Evolutionary conservation across 2,888 invertebrate species (phyloP), one percentile per base, ranked within the genome.

Genomic region (Bedellia somnulentella): DNA sequence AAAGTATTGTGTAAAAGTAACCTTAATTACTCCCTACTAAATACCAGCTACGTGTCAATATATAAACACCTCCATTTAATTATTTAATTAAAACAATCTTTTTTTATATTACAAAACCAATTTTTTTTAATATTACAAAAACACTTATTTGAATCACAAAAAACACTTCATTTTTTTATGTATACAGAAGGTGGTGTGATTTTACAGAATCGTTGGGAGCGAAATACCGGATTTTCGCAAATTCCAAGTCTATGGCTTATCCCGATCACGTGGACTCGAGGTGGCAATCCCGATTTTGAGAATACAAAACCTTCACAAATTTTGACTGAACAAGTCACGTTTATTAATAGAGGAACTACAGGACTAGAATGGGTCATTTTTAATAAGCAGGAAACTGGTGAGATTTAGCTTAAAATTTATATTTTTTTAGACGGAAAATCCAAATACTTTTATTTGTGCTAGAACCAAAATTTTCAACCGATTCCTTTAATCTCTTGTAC

Each of bases 311-410:
- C 78, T 5, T 45, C 57, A 2, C 45, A 57, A 24, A 36, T 75
- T 8, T 38, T 71, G 9, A 53, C 52, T 2, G 40, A 27, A 0
- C 40, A 43, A 31, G 27, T 42, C 1, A 46, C 46, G 2, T 35
- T 41, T 1, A 49, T 75, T 4, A 30, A 56, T 1, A 51, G 62
- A 33, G 62, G 57, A 9, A 47, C 49, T 1, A 40, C 37, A 29
- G 64, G 60, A 3, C 34, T 46, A 2, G 77, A 80, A 39, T 85
- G 83, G 83, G 63, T 84, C 5, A 57, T 85, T 15, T 73, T 82
- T 34, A 85, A 85, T 47, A 61, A 80, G 27, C 80, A 82, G 43
- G 66, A 79, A 45, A 62, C 78, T 35, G 82, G 83, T 80, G 47
- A 49, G 45, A 29, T 18, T 16, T 31, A 27, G n/a, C 27, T 14